Evolutionary conservation across 2,797 vertebrate genomes (phyloP).

Genomic region (Urophycis tenuis): DNA sequence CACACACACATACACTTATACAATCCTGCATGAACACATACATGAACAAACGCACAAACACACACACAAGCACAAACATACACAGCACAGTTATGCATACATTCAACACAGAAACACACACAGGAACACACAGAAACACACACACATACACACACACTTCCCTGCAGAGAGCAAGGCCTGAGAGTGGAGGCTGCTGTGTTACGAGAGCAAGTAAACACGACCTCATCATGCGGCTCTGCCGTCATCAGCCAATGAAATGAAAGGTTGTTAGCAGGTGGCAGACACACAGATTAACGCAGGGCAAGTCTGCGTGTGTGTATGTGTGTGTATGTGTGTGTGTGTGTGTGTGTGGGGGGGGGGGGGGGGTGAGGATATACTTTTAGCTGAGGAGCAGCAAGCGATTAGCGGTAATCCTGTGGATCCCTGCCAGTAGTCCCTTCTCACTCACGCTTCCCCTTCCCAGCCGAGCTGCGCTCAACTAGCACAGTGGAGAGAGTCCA

Average conservation of each 20-base stretch:
- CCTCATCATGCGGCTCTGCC: neutral
- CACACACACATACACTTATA: neutral
- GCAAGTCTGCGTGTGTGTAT: no score
- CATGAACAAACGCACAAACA: neutral
- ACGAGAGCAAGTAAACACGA: neutral
- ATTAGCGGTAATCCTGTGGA: conserved; percentile 69
- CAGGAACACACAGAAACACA: conserved; percentile 1
- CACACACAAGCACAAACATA: neutral
- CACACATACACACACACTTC: neutral
- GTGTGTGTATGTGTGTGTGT: no score
- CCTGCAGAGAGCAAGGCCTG: neutral
- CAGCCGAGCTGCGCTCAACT: neutral
- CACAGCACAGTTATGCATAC: no score
- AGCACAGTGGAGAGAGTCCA: neutral
- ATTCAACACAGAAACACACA: conserved; percentile 1
- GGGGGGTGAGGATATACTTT: conserved; percentile 28
- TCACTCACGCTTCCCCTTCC: conserved; percentile 23
- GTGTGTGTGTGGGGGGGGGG: conserved; percentile 18
- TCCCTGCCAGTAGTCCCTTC: conserved; percentile 31
- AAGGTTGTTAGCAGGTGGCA: conserved; percentile 29
- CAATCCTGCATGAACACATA: neutral
- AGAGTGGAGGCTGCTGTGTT: neutral
- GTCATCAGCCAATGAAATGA: conserved; percentile 30
- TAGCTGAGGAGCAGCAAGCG: conserved; percentile 52
- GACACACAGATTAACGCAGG: conserved; percentile 52